phyloP scores from a whole-genome alignment of 2,797 vertebrate genomes.

The Crocidura indochinensis region DNA sequence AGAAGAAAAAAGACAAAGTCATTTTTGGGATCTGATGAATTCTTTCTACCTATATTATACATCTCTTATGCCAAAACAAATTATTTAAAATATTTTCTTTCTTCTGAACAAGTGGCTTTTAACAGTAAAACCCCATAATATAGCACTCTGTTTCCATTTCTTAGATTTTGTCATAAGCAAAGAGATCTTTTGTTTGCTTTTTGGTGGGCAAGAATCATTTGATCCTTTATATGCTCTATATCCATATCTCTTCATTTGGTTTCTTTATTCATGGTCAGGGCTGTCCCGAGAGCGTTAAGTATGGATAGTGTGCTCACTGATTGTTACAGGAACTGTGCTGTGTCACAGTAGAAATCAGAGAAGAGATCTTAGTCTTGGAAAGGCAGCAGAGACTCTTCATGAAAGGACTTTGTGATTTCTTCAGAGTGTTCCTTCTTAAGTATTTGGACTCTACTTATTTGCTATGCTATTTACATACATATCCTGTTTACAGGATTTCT shows the following conservation, averaged over 20 bases:
- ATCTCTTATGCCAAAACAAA: slow-evolving; percentile 19
- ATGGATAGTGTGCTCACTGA: no score
- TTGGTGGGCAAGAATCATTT: neutral
- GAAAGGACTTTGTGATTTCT: no score
- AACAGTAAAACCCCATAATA: neutral
- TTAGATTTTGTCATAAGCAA: neutral
- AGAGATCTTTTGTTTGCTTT: neutral
- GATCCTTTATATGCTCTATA: neutral
- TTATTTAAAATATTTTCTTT: neutral
- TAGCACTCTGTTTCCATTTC: neutral
- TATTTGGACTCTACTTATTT: neutral
- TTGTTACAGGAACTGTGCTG: no score
- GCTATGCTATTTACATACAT: neutral
- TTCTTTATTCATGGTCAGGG: no score
- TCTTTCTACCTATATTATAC: neutral
- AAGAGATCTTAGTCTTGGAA: no score
- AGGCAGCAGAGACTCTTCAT: no score
- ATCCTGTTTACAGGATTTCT: neutral
- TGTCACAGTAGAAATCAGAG: no score
- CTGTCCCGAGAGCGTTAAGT: no score
- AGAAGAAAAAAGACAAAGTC: neutral
- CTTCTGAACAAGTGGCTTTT: neutral
- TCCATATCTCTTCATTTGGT: no score
- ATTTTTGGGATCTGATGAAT: neutral
- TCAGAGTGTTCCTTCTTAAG: neutral